Base-by-base conservation (phyloP, 2,113 vertebrate genomes). In the Pithys albifrons region DNA sequence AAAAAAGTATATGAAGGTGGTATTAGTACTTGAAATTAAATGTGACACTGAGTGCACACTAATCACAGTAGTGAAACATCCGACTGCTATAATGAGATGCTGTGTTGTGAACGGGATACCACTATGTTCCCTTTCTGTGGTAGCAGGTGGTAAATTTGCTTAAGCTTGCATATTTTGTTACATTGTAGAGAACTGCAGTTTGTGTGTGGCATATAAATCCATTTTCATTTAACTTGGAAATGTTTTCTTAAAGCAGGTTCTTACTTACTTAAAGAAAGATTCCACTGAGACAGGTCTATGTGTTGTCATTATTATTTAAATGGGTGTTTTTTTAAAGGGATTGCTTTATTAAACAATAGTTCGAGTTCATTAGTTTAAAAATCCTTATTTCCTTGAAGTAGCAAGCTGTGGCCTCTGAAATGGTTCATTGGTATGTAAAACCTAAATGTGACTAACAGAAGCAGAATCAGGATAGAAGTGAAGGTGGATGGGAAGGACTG, bases 81-180 rank as follows among this genome's bases (percentile, higher is more conserved):
- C 1, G 0, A 45, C 92, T 84, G 90, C 76, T 94, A 37, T 90
- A 80, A 95, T 73, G 85, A 93, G 54, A 74, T 90, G 78, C 85
- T 77, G 23, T 51, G 72, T 64, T 94, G 35, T 67, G 69, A 88
- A 70, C 12, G 33, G 69, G 61, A 78, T 72, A 81, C 69, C 25
- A 55, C 61, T 69, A 65, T 46, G 86, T 92, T 92, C 76, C 57
- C 57, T 49, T 91, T 62, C 57, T 65, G 1, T 88, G 69, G 65
- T 78, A 94, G 88, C 92, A 94, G 85, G 92, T 93, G 90, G 88
- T 86, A 87, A 89, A 95, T 95, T 95, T 95, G 93, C 92, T 92
- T 89, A 78, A 96, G 80, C 52, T 80, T 95, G 80, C 48, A 49
- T 93, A 57, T 85, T 94, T 90, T 93, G 57, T 91, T 81, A 81